Evolutionary conservation across 2,797 vertebrate species (phyloP), one percentile per base, ranked within the genome.

Genomic region (Loriculus beryllinus): DNA sequence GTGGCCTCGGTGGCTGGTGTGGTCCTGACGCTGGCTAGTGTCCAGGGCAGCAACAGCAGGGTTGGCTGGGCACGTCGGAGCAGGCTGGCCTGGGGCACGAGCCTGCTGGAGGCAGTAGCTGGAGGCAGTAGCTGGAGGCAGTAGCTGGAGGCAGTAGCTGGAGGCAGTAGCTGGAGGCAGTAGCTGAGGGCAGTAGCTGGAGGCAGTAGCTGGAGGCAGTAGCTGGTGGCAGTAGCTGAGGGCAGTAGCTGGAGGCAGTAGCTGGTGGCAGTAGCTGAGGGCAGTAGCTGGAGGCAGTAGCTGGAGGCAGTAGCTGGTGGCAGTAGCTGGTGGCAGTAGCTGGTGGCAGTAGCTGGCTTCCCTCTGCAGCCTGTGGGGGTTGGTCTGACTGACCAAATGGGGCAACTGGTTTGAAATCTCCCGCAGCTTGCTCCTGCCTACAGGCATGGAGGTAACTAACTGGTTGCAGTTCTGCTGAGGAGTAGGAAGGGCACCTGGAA

Each of bases 161-260:
- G 42, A n/a, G n/a, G n/a, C n/a, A n/a, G n/a, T n/a, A 37, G 37
- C 15, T 5, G 40, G 28, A 62, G 76, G 57, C 5, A 7, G n/a
- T 5, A 2, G 13, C 7, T 1, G 1, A n/a, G n/a, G n/a, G n/a
- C n/a, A n/a, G n/a, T n/a, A 37, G 37, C 15, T 5, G 40, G 28
- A 62, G 76, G 57, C 5, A 7, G n/a, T 5, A 2, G 13, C 7
- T 1, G 1, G 42, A n/a, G n/a, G n/a, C n/a, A n/a, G n/a, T n/a
- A 37, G 37, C 15, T 5, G 40, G 28, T 67, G 76, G 57, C 5
- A 7, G n/a, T 5, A 2, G 13, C 7, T 1, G 1, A n/a, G n/a
- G n/a, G n/a, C n/a, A n/a, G n/a, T n/a, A n/a, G n/a, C n/a, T n/a
- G n/a, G n/a, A n/a, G n/a, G n/a, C n/a, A n/a, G n/a, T n/a, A 37